These are phyloP conservation scores for Eulemur mongoz DNA, from an alignment of 2,797 vertebrate species.

Conservation along the genomic window DNA sequence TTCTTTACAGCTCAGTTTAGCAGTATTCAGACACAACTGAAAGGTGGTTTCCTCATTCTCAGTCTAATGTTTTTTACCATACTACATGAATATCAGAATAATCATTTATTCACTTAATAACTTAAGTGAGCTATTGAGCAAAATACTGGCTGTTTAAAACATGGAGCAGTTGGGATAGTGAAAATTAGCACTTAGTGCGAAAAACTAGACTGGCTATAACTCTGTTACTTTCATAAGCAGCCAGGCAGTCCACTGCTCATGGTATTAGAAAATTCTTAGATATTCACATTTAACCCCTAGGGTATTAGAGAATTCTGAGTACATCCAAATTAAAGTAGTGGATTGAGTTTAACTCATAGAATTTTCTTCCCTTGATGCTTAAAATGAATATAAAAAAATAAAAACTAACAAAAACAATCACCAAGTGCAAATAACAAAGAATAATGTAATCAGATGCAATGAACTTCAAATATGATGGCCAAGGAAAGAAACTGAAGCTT, in stretches of 20 bases:
- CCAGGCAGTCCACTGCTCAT: background rate
- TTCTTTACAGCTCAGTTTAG: background rate
- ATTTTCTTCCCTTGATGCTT: background rate
- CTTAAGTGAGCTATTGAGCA: background rate
- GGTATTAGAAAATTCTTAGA: background rate
- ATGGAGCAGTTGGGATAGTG: background rate
- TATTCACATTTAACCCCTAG: background rate
- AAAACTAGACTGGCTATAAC: background rate
- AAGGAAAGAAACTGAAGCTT: background rate
- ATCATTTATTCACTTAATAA: background rate
- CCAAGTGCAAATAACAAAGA: background rate
- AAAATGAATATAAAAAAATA: background rate
- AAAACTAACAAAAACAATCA: background rate
- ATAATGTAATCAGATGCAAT: background rate
- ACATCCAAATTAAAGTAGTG: background rate
- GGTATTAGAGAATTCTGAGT: background rate
- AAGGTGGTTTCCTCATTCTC: constrained; percentile 8
- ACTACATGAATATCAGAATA: background rate
- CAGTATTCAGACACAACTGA: background rate
- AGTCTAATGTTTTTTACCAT: background rate
- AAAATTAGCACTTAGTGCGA: background rate
- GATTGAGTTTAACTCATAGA: background rate
- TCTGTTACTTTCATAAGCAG: background rate
- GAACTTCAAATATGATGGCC: background rate
- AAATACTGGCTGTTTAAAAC: background rate